Conservation (phyloP, 2,113 vertebrate species). For the Silurus asotus region DNA sequence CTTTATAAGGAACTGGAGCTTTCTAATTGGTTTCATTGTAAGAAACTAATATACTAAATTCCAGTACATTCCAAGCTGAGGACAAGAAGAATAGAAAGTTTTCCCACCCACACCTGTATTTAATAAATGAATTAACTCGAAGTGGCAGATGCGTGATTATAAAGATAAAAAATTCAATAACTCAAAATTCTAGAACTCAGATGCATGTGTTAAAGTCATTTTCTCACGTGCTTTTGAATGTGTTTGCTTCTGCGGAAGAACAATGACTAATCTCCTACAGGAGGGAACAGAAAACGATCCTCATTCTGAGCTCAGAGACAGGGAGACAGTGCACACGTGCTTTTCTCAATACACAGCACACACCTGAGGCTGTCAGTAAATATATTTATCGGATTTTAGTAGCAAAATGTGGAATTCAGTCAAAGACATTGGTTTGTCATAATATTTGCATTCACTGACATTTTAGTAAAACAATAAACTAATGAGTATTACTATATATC, state of each 20-base stretch:
- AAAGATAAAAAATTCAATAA: background rate
- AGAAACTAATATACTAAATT: slow-evolving; percentile 35
- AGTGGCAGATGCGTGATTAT: background rate
- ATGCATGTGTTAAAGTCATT: background rate
- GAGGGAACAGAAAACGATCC: background rate
- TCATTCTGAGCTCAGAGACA: background rate
- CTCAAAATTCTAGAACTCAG: background rate
- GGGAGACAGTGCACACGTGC: background rate
- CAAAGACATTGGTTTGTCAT: background rate
- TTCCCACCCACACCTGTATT: background rate
- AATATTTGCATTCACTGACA: too few species aligned
- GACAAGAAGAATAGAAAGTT: slow-evolving; percentile 7
- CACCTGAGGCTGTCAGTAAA: background rate
- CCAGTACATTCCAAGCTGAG: slow-evolving; percentile 18
- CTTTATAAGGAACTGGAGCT: slow-evolving; percentile 28
- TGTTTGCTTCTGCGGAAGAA: slow-evolving; percentile 13
- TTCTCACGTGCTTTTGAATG: background rate
- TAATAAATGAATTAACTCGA: background rate
- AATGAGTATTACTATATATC: background rate
- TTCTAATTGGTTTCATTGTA: slow-evolving; percentile 45
- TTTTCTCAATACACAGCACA: background rate
- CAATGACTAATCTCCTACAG: slow-evolving; percentile 18
- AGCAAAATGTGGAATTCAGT: background rate
- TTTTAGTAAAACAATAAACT: background rate
- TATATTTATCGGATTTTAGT: background rate